phyloP scores from a whole-genome alignment of 2,888 invertebrate genomes.

The Nemoura dubitans region DNA sequence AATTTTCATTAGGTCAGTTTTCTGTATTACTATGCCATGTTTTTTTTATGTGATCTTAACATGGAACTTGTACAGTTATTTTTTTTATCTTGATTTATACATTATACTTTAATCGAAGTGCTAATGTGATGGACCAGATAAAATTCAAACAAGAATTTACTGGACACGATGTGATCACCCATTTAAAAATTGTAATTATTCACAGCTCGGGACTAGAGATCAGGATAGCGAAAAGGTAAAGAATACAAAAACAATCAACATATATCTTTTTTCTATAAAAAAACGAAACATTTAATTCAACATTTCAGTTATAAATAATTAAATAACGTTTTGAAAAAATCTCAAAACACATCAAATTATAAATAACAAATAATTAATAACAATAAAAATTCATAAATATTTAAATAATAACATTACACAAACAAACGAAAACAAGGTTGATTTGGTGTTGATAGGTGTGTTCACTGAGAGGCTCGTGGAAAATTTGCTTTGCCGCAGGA shows the following conservation, averaged over 20 bases:
- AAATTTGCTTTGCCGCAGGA: no score
- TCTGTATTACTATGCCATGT: neutral
- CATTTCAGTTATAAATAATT: constrained; percentile 36
- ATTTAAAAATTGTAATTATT: neutral
- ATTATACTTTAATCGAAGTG: neutral
- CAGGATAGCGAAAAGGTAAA: neutral
- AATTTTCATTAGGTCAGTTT: neutral
- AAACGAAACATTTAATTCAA: constrained; percentile 33
- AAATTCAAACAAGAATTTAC: neutral
- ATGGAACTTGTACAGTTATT: neutral
- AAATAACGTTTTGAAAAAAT: constrained; percentile 24
- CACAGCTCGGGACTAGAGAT: neutral
- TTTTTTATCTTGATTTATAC: neutral
- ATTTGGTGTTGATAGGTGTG: neutral
- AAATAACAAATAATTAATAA: constrained; percentile 9
- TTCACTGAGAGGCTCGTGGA: neutral
- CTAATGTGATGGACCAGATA: neutral
- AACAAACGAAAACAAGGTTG: neutral
- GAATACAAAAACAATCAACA: neutral
- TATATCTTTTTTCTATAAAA: constrained; percentile 15
- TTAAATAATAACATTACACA: neutral
- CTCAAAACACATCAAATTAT: constrained; percentile 27
- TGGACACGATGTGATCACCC: neutral
- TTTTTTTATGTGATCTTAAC: neutral
- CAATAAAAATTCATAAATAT: constrained; percentile 4